Percentiles rank a stretch among this genome's conserved stretches.
These are phyloP conservation scores for Clarias macrocephalus DNA, from an alignment of 2,113 vertebrate species.

Conservation along the genomic window DNA sequence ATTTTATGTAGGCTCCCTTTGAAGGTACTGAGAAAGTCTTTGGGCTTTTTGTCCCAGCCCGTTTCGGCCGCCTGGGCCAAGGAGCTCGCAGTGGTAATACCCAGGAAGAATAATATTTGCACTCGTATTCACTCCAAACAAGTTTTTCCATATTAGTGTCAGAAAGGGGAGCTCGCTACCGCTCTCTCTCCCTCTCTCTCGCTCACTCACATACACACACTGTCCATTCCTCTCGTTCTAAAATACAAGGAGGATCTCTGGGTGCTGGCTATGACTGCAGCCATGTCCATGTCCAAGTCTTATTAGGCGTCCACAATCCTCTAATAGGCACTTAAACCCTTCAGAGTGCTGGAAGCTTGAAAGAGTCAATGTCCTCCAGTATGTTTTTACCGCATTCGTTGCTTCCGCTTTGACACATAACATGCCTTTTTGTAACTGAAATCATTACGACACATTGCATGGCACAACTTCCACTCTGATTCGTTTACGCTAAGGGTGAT, in stretches of 20 bases:
- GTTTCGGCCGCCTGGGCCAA: conserved; percentile 75
- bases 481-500: background rate
- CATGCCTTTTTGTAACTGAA: background rate
- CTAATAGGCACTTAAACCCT: conserved; percentile 52
- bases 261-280: conserved; percentile 33
- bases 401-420: background rate
- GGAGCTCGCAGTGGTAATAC: conserved; percentile 77
- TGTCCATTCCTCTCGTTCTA: conserved; percentile 38
- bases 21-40: conserved; percentile 79
- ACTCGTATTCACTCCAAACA: conserved; percentile 78
- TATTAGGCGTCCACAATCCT: conserved; percentile 48
- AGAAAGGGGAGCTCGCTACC: conserved; percentile 61
- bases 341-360: conserved; percentile 20
- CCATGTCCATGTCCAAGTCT: conserved; percentile 41
- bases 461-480: background rate
- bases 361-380: conserved; percentile 15
- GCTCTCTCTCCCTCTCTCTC: conserved; percentile 51
- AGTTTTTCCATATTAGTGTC: conserved; percentile 80
- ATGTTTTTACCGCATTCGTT: background rate
- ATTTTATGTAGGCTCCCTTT: conserved; percentile 80
- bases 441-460: background rate
- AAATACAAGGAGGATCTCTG: conserved; percentile 38
- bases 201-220: conserved; percentile 46
- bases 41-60: conserved; percentile 78
- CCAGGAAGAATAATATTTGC: conserved; percentile 84